These are phyloP conservation scores for Sebastes dallii DNA, from an alignment of 2,797 vertebrate species.

Conservation along the genomic window DNA sequence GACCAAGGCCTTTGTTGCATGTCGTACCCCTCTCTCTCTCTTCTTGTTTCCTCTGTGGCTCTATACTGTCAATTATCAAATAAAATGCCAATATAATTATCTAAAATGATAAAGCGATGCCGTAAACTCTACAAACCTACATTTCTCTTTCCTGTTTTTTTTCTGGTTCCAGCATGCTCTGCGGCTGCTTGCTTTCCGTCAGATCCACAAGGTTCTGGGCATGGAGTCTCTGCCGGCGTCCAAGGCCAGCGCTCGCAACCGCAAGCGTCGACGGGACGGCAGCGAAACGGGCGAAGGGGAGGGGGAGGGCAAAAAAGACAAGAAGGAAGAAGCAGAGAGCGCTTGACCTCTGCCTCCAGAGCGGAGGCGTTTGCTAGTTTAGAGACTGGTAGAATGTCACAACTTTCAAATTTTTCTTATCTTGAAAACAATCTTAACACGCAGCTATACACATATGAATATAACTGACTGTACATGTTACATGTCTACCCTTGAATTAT, in stretches of 20 bases:
- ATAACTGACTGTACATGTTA: slow-evolving; percentile 68
- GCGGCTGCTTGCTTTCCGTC: slow-evolving; percentile 83
- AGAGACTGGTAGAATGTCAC: slow-evolving; percentile 72
- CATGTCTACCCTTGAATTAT: slow-evolving; percentile 48
- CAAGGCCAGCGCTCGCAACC: slow-evolving; percentile 74
- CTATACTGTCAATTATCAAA: not conserved
- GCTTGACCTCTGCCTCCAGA: slow-evolving; percentile 55
- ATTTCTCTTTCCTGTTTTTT: not conserved
- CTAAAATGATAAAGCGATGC: not conserved
- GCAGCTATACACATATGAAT: slow-evolving; percentile 61
- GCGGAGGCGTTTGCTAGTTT: slow-evolving; percentile 39
- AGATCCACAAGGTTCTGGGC: slow-evolving; percentile 83
- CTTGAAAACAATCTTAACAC: slow-evolving; percentile 61
- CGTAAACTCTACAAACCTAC: not conserved
- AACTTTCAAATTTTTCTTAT: slow-evolving; percentile 50
- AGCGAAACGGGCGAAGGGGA: slow-evolving; percentile 66
- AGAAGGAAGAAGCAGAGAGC: slow-evolving; percentile 65
- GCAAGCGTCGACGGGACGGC: slow-evolving; percentile 78
- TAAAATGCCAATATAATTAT: not conserved
- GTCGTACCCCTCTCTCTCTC: not conserved
- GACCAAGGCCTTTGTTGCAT: not conserved
- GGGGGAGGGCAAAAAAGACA: slow-evolving; percentile 77
- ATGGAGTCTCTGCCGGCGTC: slow-evolving; percentile 78
- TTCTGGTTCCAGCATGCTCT: slow-evolving; percentile 77
- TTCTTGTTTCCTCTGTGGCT: not conserved